Evolutionary conservation across 2,797 vertebrate species (phyloP), one percentile per base, ranked within the genome.

Genomic region (Hemitrygon akajei): DNA sequence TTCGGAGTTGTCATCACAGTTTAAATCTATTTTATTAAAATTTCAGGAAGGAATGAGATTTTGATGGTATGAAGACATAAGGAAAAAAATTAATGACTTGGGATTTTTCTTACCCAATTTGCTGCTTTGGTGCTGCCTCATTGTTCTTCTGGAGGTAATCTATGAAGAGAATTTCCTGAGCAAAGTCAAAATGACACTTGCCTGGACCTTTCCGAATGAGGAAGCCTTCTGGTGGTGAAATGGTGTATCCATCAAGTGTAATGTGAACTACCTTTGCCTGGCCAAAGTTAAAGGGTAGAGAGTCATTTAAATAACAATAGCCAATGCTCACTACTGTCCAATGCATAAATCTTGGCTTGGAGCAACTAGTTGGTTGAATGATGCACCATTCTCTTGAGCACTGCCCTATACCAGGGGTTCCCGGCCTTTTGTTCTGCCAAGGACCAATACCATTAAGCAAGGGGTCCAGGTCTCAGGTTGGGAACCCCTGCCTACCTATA

Each of bases 121-220:
- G 47, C 27, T 94, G 95, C 2, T 82, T 87, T 37, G 92, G 69
- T 30, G 80, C 3, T 76, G 25, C 71, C n/a, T 89, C 71, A 1
- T 79, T 94, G 66, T 95, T 94, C 1, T 95, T 95, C 94, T 96
- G 97, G n/a, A 98, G 95, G 94, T 97, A 97, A 96, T 99, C 98
- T 47, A 98, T 94, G 94, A 99, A 99, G 94, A 99, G 97, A 95
- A 99, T 96, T 96, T 99, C 99, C 94, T 99, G 99, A 73, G 99
- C 98, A 94, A 99, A 99, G 96, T 99, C 99, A 94, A 99, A 99
- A 96, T 99, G 98, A 94, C 99, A 99, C 96, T 98, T 98, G 91
- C 99, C 99, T 0, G 97, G 98, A 91, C 98, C 99, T 95, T 99
- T 99, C 94, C 99, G 97, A 95, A 99, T 96, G 34, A 99, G 97